Conservation (phyloP, 2,797 vertebrate genomes). For the Cyprinodon diabolis region DNA sequence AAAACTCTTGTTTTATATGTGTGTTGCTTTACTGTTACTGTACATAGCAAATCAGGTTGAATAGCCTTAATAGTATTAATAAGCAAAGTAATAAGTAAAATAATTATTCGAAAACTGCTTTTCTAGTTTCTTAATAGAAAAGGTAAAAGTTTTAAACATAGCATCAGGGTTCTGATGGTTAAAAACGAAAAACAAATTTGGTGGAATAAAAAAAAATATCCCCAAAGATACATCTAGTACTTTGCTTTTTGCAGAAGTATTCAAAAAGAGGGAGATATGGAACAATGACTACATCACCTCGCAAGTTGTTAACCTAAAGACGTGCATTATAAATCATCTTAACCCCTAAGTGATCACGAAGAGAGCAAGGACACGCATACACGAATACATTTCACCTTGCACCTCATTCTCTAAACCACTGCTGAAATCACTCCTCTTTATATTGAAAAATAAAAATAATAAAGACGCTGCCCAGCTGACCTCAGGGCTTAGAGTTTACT, state of each 20-base stretch:
- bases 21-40: too few relatives aligned
- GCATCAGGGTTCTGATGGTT: neutral
- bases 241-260: constrained; percentile 13
- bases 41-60: too few relatives aligned
- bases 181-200: neutral
- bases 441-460: constrained; percentile 42
- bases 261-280: constrained; percentile 25
- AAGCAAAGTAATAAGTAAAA: neutral
- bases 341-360: constrained; percentile 70
- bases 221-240: neutral
- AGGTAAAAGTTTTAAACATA: neutral
- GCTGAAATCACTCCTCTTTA: constrained; percentile 69
- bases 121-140: neutral
- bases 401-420: constrained; percentile 58
- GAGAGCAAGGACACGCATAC: constrained; percentile 51
- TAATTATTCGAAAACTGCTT: neutral
- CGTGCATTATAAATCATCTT: constrained; percentile 75
- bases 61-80: too few relatives aligned
- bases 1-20: too few relatives aligned
- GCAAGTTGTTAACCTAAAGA: constrained; percentile 70
- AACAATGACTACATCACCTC: constrained; percentile 66
- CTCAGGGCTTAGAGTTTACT: constrained; percentile 29
- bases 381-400: constrained; percentile 55
- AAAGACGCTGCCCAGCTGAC: constrained; percentile 26
- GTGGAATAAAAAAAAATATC: neutral